These are phyloP conservation scores for Phaetusa simplex DNA, from an alignment of 2,113 vertebrate species.

Conservation along the genomic window DNA sequence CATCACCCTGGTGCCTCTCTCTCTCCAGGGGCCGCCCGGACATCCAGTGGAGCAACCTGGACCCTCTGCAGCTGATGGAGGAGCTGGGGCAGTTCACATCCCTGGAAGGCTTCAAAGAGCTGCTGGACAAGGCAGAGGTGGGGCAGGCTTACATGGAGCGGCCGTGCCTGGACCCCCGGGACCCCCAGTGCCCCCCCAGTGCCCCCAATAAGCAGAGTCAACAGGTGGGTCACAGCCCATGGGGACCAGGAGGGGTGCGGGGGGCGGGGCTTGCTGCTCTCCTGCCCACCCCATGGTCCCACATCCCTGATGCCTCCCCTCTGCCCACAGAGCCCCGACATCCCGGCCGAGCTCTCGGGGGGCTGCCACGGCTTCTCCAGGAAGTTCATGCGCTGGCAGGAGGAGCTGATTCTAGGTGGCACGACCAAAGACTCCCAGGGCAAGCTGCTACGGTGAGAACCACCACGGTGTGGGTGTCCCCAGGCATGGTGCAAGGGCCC, in stretches of 20 bases:
- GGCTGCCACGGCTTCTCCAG: constrained; percentile 97
- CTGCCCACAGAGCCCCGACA: constrained; percentile 80
- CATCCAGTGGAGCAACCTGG: constrained; percentile 98
- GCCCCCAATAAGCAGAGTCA: constrained; percentile 88
- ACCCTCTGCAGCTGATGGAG: constrained; percentile 93
- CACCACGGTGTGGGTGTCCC: rapidly evolving
- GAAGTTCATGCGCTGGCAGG: constrained; percentile 99
- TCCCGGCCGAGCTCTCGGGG: constrained; percentile 82
- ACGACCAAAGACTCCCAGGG: constrained; percentile 84
- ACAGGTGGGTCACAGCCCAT: constrained; percentile 54
- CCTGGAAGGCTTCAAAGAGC: constrained; percentile 93
- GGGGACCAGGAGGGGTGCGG: background rate
- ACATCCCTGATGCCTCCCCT: background rate
- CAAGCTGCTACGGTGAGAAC: constrained; percentile 85
- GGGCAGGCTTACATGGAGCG: constrained; percentile 96
- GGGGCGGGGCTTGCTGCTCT: background rate
- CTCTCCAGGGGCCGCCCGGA: constrained; percentile 87
- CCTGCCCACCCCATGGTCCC: background rate
- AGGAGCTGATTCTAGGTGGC: constrained; percentile 94
- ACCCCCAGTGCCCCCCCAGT: constrained; percentile 88
- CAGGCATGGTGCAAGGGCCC: background rate
- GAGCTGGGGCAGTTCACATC: constrained; percentile 94
- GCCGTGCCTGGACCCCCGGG: constrained; percentile 88
- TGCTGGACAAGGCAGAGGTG: constrained; percentile 97
- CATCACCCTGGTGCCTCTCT: background rate